Percentiles rank a stretch among this genome's conserved stretches.
phyloP scores from a whole-genome alignment of 2,888 invertebrate genomes.

The Anarsia innoxiella region DNA sequence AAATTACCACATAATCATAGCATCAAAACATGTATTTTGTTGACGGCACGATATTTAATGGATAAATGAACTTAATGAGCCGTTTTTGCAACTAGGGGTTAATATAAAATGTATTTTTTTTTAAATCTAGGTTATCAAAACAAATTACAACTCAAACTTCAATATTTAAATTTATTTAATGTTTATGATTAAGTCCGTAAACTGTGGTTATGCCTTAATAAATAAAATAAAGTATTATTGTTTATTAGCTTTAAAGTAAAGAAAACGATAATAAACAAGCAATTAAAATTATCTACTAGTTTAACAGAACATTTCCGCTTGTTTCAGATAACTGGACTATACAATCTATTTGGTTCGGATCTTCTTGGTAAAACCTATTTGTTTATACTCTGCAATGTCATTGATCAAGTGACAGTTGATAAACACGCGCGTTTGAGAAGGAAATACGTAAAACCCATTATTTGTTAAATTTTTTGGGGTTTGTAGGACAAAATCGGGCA shows the following conservation, averaged over 20 bases:
- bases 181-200: background rate
- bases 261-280: conserved; percentile 9
- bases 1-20: too few species aligned
- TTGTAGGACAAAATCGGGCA: conserved; percentile 22
- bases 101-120: too few species aligned
- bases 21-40: too few species aligned
- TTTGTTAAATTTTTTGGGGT: conserved; percentile 16
- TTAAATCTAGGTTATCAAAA: too few species aligned
- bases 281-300: conserved; percentile 5
- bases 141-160: too few species aligned
- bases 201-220: too few species aligned
- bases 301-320: conserved; percentile 25
- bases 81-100: too few species aligned
- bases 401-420: conserved; percentile 18
- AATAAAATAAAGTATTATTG: background rate
- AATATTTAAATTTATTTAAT: background rate
- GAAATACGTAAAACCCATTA: conserved; percentile 3
- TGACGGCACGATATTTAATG: too few species aligned
- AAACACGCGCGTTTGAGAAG: conserved; percentile 12
- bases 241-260: too few species aligned
- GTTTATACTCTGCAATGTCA: conserved; percentile 26
- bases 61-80: too few species aligned
- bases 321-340: conserved; percentile 52
- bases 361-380: conserved; percentile 26
- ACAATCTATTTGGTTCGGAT: conserved; percentile 22